phyloP scores from a whole-genome alignment of 2,113 vertebrate species.

The Phoxinus phoxinus region DNA sequence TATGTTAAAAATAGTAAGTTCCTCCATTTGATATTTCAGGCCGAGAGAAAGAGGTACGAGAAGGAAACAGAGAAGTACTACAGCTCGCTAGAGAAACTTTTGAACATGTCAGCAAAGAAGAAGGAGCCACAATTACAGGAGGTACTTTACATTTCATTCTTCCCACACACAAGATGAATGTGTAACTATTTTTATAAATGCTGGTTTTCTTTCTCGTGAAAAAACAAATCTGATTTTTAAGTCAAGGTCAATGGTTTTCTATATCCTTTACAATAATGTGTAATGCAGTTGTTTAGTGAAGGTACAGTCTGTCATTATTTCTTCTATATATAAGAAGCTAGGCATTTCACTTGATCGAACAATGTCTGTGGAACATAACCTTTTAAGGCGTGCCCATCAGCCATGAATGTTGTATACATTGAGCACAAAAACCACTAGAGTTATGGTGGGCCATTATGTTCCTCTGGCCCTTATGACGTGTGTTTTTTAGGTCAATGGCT shows the following conservation, averaged over 20 bases:
- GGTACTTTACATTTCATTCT: conserved; percentile 73
- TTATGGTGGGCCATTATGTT: conserved; percentile 46
- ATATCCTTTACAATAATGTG: background rate
- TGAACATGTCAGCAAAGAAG: conserved; percentile 95
- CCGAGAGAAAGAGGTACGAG: conserved; percentile 95
- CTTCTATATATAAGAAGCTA: background rate
- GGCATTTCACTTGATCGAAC: background rate
- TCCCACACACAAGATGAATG: background rate
- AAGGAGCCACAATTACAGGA: conserved; percentile 95
- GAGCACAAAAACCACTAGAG: conserved; percentile 53
- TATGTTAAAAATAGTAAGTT: background rate
- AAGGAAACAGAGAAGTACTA: conserved; percentile 99
- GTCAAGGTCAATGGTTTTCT: background rate
- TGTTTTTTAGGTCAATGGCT: conserved; percentile 16
- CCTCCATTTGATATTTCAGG: conserved; percentile 68
- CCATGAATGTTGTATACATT: conserved; percentile 51
- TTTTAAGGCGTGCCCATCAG: conserved; percentile 54
- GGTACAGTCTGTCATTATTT: background rate
- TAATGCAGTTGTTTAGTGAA: background rate
- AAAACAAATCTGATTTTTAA: background rate
- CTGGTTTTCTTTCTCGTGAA: no score
- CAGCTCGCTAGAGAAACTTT: conserved; percentile 92
- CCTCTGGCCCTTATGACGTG: conserved; percentile 34
- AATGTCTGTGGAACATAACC: conserved; percentile 36
- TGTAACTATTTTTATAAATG: background rate